Conservation (phyloP, 2,797 vertebrate species). For the Sebastes itinus region DNA sequence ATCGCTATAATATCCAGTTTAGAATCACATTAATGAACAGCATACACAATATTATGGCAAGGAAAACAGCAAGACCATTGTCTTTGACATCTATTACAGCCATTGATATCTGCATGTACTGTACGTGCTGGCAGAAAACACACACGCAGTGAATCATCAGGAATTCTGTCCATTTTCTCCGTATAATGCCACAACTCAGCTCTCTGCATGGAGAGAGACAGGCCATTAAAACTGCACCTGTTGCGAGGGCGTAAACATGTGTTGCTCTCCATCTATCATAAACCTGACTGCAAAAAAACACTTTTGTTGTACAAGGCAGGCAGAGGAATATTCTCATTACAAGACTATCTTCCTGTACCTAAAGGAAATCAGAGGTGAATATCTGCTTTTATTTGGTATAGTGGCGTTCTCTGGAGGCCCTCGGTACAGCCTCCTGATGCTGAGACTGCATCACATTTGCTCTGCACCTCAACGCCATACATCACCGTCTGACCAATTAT, state of each 20-base stretch:
- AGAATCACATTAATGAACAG: neutral
- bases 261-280: constrained; percentile 48
- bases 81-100: constrained; percentile 17
- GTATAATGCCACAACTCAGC: constrained; percentile 9
- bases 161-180: constrained; percentile 45
- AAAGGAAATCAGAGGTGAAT: constrained; percentile 45
- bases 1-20: neutral
- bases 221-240: constrained; percentile 74
- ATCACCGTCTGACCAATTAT: constrained; percentile 1
- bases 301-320: constrained; percentile 28
- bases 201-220: constrained; percentile 41
- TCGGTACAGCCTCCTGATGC: constrained; percentile 58
- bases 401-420: constrained; percentile 69
- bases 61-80: neutral
- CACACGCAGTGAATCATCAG: constrained; percentile 5
- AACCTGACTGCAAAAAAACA: constrained; percentile 29
- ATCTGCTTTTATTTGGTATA: constrained; percentile 46
- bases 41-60: neutral
- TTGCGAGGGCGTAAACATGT: constrained; percentile 61
- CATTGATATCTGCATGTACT: constrained; percentile 15
- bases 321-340: constrained; percentile 33
- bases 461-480: constrained; percentile 72
- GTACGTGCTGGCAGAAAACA: neutral
- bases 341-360: constrained; percentile 7
- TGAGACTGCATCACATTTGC: constrained; percentile 62